Evolutionary conservation across 2,797 vertebrate genomes (phyloP).

Genomic region (Gallinago nigripennis): DNA sequence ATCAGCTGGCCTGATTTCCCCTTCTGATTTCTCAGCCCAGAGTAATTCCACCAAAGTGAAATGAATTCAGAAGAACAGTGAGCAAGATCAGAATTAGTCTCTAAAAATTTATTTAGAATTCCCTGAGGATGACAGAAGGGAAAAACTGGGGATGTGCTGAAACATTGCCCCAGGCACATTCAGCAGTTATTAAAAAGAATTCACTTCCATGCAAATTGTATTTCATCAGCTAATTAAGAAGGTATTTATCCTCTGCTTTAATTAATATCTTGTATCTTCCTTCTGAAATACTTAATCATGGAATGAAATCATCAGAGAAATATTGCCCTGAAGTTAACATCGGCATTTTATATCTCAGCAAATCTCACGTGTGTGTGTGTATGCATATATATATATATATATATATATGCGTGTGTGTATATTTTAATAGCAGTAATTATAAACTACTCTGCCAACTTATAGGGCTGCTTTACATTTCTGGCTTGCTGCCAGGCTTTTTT

Average conservation of each 20-base stretch:
- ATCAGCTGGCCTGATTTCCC: not conserved
- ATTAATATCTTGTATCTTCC: slow-evolving; percentile 78
- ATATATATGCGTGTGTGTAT: fast-evolving
- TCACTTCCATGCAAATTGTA: slow-evolving; percentile 74
- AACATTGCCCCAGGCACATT: slow-evolving; percentile 12
- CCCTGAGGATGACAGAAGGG: slow-evolving; percentile 12
- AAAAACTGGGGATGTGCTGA: not conserved
- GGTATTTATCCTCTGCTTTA: slow-evolving; percentile 73
- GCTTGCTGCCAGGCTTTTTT: slow-evolving; percentile 54
- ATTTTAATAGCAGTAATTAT: slow-evolving; percentile 82
- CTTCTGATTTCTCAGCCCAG: not conserved
- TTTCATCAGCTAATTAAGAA: slow-evolving; percentile 78
- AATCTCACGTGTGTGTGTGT: slow-evolving; percentile 54
- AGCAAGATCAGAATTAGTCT: not conserved
- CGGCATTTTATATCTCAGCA: slow-evolving; percentile 73
- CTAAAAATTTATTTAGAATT: slow-evolving; percentile 47
- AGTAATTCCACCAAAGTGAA: not conserved
- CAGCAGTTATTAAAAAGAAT: slow-evolving; percentile 58
- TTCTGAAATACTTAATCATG: slow-evolving; percentile 76
- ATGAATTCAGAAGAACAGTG: not conserved
- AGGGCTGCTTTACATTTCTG: slow-evolving; percentile 78
- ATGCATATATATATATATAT: not conserved
- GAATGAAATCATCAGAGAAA: slow-evolving; percentile 74
- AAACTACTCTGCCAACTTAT: slow-evolving; percentile 78
- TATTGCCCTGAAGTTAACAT: slow-evolving; percentile 68